Evolutionary conservation across 2,888 invertebrate genomes (phyloP), one percentile per base, ranked within the genome.

Genomic region (Sesia apiformis): DNA sequence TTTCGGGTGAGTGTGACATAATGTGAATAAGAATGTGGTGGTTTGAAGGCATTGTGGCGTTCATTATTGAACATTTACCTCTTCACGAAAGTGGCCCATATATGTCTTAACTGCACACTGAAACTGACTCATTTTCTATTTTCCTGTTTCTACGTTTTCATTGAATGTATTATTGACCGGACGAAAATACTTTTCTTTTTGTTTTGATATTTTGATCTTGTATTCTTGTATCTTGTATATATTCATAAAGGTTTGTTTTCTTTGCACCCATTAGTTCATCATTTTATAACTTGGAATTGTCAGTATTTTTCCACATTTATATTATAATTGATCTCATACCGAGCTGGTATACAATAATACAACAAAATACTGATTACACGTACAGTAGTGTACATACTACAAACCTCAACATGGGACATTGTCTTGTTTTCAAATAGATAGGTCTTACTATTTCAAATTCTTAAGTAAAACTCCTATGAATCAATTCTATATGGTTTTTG

Each of bases 1-100:
- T 85, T 92, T 93, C 86, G 93, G 93, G 93, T 93, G 93, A 92
- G 93, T 93, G 84, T 84, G 82, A 77, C 81, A 84, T 85, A 84
- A 84, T 79, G 76, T 76, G 85, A 87, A 82, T 85, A 84, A 81
- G 71, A 78, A 82, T 81, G 76, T 50, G 86, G 83, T 86, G 86
- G 82, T 84, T 84, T 86, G 76, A 80, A 72, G 84, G 87, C 86
- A 87, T 86, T 86, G 87, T 89, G 88, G 75, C 79, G 86, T 88
- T 85, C 78, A 78, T 74, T 66, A 68, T 70, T 77, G 74, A 78
- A 81, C 75, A 77, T 77, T 67, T 77, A 78, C 70, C 72, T 82
- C 74, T 80, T 78, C 81, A 81, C 79, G 67, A 80, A 74, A 72
- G 66, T 76, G 72, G 72, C 66, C 77, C 84, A 80, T 79, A 67